phyloP scores from a whole-genome alignment of 2,888 invertebrate genomes.

The Tiliacea aurago region DNA sequence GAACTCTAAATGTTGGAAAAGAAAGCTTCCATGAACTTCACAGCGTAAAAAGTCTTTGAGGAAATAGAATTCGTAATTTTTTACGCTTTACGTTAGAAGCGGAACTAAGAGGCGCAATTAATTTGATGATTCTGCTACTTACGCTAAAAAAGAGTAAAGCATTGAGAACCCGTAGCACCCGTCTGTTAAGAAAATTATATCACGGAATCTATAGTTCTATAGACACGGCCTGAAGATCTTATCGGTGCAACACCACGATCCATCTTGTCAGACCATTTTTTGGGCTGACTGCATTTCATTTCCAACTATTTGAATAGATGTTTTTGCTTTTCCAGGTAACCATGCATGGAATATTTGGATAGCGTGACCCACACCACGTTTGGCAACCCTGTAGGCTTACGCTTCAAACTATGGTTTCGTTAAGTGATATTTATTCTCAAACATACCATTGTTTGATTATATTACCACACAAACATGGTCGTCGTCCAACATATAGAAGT shows the following conservation, averaged over 20 bases:
- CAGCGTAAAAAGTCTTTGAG: constrained; percentile 25
- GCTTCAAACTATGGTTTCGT: constrained; percentile 59
- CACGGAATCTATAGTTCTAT: constrained; percentile 18
- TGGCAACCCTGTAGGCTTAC: constrained; percentile 54
- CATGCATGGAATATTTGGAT: constrained; percentile 33
- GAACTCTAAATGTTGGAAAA: background rate
- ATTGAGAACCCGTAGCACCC: constrained; percentile 10
- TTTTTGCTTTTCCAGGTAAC: constrained; percentile 48
- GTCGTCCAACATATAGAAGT: constrained; percentile 52
- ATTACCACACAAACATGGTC: constrained; percentile 51
- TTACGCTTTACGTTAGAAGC: constrained; percentile 47
- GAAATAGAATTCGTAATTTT: constrained; percentile 46
- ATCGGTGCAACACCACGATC: constrained; percentile 37
- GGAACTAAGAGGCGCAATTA: constrained; percentile 56
- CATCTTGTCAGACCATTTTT: constrained; percentile 24
- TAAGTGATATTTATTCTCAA: constrained; percentile 65
- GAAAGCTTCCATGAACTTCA: constrained; percentile 3
- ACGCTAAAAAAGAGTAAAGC: constrained; percentile 33
- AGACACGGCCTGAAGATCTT: constrained; percentile 38
- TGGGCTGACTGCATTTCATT: constrained; percentile 44
- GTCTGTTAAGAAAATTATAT: constrained; percentile 27
- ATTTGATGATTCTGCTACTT: constrained; percentile 49
- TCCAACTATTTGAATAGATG: constrained; percentile 37
- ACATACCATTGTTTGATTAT: constrained; percentile 63
- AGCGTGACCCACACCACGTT: constrained; percentile 37